Evolutionary conservation across 2,888 invertebrate genomes (phyloP), one percentile per base, ranked within the genome.

Genomic region (Drosophila mercatorum): DNA sequence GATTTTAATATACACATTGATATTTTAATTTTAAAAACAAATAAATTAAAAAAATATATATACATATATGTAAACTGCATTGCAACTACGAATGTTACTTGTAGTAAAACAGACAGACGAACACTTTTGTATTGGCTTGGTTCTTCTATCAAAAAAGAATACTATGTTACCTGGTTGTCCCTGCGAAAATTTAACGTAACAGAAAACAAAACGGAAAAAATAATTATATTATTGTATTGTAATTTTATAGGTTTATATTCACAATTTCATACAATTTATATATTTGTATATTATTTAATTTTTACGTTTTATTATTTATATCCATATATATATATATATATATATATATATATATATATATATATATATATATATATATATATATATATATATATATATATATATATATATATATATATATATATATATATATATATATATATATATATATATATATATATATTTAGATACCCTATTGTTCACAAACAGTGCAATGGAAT

Each of bases 111-210:
- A 17, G 47, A 61, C 60, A 69, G 60, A 57, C 63, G 53, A 69
- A 58, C 49, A 60, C 12, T 47, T 72, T 70, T 74, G 57, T 63
- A 44, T 55, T 61, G 28, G 28, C 47, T 62, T 59, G 62, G 53
- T 63, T 70, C 56, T 66, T 69, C 49, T 68, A 71, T 55, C 60
- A 49, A n/a, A 51, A 70, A 60, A 65, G 51, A 75, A 70, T 72
- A 72, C 78, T 69, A 70, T 75, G 75, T 72, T 78, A 78, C 72
- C 78, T 78, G 75, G 75, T 80, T 65, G 68, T 51, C 74, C 73
- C 67, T 67, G 61, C 67, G 56, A 57, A 68, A 73, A 72, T 68
- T 66, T 63, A 72, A 63, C 49, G 59, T 76, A 76, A 76, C 76
- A 67, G 34, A 5, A n/a, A 31, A 49, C 53, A 31, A 56, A 66